A percentile compares a stretch with the other conserved stretches of the same genome.
Evolutionary conservation across 2,113 vertebrate genomes (phyloP).

Genomic region (Zootoca vivipara): DNA sequence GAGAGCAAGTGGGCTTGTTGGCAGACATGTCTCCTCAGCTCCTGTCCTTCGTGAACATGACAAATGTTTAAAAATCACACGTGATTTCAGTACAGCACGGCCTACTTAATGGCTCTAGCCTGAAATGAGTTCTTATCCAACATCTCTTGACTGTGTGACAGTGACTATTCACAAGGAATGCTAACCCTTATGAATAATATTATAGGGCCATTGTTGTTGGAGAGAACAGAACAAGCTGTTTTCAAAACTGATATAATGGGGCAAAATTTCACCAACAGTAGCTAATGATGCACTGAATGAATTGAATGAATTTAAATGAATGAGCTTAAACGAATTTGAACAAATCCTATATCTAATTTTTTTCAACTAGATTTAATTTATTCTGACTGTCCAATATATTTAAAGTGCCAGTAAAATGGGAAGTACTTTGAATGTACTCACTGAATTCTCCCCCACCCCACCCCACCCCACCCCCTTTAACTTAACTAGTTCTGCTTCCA

Average conservation of each 20-base stretch:
- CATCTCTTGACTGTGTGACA: not conserved
- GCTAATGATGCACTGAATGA: not conserved
- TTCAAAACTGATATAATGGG: not conserved
- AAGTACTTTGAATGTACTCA: not conserved
- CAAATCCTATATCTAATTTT: not conserved
- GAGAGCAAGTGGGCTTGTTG: not conserved
- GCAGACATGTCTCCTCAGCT: not conserved
- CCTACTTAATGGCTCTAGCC: not conserved
- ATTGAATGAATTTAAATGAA: not conserved
- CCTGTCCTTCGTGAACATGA: not conserved
- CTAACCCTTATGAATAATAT: not conserved
- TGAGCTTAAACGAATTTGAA: not conserved
- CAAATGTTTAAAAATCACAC: not conserved
- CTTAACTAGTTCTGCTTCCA: not conserved
- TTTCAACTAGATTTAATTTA: not conserved
- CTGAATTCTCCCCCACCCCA: not conserved
- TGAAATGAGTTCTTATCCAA: not conserved
- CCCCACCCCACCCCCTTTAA: not conserved
- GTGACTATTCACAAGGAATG: not conserved
- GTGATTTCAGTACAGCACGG: not conserved
- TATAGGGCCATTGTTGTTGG: no score
- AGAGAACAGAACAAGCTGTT: not conserved
- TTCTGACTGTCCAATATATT: not conserved
- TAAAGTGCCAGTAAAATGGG: not conserved
- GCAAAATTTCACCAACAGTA: accelerated